phyloP scores from a whole-genome alignment of 2,888 invertebrate genomes.

The Hetaerina titia region DNA sequence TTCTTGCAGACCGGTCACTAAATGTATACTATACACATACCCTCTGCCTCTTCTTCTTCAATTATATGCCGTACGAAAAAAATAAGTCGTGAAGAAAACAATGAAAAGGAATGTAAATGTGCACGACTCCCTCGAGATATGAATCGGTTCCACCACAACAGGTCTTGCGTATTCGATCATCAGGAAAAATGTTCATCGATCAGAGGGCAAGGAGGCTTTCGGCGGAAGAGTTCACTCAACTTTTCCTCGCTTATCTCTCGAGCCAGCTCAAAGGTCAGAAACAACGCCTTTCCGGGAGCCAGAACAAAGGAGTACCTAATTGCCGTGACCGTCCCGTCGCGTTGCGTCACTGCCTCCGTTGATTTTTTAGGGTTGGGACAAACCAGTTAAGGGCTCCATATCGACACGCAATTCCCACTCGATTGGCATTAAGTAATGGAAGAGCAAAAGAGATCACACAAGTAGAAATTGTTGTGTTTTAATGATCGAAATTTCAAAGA shows the following conservation, averaged over 20 bases:
- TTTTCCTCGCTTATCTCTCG: not conserved
- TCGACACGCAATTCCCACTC: not conserved
- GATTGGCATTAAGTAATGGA: not conserved
- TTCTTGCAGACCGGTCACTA: no score
- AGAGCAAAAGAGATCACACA: not conserved
- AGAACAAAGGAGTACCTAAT: not conserved
- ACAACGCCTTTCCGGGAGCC: conserved; percentile 30
- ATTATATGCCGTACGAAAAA: no score
- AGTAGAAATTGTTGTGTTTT: no score
- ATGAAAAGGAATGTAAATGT: no score
- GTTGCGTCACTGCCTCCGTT: not conserved
- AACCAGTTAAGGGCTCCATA: not conserved
- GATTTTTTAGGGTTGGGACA: not conserved
- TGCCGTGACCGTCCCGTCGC: not conserved
- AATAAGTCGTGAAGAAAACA: no score
- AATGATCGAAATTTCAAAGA: no score
- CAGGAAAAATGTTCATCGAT: not conserved
- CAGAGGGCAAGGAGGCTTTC: not conserved
- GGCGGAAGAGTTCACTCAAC: conserved; percentile 29
- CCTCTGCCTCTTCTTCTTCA: no score
- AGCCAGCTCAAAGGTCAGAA: conserved; percentile 6
- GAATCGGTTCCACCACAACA: not conserved
- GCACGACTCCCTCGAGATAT: not conserved
- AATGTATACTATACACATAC: no score
- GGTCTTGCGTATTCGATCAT: not conserved